These are phyloP conservation scores for Peromyscus polionotus DNA, from an alignment of 2,113 vertebrate genomes.

Conservation along the genomic window DNA sequence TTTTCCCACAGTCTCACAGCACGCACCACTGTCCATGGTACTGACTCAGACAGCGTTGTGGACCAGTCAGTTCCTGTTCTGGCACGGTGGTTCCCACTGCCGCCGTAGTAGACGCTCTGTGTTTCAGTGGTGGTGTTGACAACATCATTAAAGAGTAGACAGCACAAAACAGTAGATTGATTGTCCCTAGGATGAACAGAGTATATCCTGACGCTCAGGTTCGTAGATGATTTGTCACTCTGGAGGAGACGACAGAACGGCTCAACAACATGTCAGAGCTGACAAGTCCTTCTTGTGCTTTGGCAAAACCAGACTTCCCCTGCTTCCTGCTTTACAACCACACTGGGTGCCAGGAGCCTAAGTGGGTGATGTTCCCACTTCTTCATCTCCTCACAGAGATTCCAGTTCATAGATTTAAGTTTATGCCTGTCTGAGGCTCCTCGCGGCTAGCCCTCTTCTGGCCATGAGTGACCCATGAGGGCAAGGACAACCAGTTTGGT, in stretches of 20 bases:
- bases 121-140: neutral
- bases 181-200: slow-evolving; percentile 58
- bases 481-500: neutral
- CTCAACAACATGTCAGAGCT: slow-evolving; percentile 31
- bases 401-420: neutral
- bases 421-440: neutral
- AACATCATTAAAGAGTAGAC: slow-evolving; percentile 31
- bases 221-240: slow-evolving; percentile 38
- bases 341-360: fast-evolving
- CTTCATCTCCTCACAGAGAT: neutral
- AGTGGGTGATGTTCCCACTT: fast-evolving
- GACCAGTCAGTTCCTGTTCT: neutral
- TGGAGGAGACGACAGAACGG: neutral
- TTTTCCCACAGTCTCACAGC: neutral
- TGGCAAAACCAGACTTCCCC: neutral
- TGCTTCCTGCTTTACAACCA: neutral
- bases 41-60: neutral
- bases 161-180: slow-evolving; percentile 54
- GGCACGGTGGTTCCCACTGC: neutral
- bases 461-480: fast-evolving
- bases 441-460: neutral
- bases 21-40: slow-evolving; percentile 40
- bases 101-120: neutral
- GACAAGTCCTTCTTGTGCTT: neutral
- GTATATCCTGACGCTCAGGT: neutral